Evolutionary conservation across 2,888 invertebrate species (phyloP).

Genomic region (Argyra leucocephala): DNA sequence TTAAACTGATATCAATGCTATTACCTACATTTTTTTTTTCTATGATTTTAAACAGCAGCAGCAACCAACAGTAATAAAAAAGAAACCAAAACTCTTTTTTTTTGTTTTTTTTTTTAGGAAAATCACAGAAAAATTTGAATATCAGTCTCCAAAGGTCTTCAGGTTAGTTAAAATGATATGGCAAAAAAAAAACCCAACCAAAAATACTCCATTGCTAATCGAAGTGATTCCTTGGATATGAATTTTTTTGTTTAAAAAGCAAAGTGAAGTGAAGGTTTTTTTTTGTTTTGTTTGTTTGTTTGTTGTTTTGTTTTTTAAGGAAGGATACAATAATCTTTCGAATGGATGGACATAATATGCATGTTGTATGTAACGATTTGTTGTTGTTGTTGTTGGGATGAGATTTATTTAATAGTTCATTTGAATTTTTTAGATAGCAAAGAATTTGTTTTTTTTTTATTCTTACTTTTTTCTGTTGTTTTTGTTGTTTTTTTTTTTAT

Average conservation of each 20-base stretch:
- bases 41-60: too few relatives aligned
- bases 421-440: background rate
- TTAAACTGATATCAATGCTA: background rate
- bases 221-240: background rate
- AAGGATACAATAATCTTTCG: background rate
- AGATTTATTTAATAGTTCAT: conserved; percentile 6
- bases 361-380: background rate
- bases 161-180: background rate
- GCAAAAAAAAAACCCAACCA: too few relatives aligned
- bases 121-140: background rate
- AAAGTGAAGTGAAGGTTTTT: too few relatives aligned
- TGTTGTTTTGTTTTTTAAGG: background rate
- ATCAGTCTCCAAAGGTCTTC: background rate
- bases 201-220: background rate
- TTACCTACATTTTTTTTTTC: background rate
- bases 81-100: too few relatives aligned
- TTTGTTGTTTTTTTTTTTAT: background rate
- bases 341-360: background rate
- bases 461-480: background rate
- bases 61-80: too few relatives aligned
- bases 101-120: too few relatives aligned
- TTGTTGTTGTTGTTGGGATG: background rate
- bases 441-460: background rate
- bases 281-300: too few relatives aligned
- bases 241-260: background rate